Evolutionary conservation across 2,888 invertebrate genomes (phyloP).

Genomic region (Ennomos erosarius): DNA sequence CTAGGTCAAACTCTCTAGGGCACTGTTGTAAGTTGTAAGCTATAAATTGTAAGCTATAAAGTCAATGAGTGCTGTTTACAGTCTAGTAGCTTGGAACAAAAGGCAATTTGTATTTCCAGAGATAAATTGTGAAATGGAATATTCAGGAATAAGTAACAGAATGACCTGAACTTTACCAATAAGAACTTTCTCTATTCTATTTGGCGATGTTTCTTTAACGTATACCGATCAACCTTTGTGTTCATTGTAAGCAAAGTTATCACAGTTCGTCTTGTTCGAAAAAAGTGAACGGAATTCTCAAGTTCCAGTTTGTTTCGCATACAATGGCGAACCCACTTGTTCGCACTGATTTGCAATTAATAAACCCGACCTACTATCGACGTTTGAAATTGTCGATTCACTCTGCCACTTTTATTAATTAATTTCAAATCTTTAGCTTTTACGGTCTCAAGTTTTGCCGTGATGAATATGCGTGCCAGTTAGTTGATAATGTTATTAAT

Average conservation of each 20-base stretch:
- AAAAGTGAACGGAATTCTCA: conserved; percentile 78
- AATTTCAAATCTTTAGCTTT: conserved; percentile 67
- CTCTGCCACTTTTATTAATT: conserved; percentile 68
- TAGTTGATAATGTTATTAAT: conserved; percentile 61
- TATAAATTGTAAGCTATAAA: conserved; percentile 47
- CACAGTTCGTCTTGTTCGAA: conserved; percentile 48
- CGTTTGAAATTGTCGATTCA: conserved; percentile 70
- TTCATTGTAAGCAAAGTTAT: conserved; percentile 32
- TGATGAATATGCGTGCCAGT: conserved; percentile 63
- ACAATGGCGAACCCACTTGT: conserved; percentile 77
- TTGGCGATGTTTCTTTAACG: conserved; percentile 32
- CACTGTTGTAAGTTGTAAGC: conserved; percentile 50
- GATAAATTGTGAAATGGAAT: conserved; percentile 34
- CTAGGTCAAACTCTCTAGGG: conserved; percentile 75
- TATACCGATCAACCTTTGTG: conserved; percentile 36
- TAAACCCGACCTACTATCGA: conserved; percentile 77
- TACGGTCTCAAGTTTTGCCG: conserved; percentile 54
- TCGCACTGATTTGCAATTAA: conserved; percentile 79
- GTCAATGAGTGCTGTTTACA: conserved; percentile 41
- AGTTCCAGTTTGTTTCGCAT: conserved; percentile 72
- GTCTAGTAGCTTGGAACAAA: conserved; percentile 46
- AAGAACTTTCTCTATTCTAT: conserved; percentile 41
- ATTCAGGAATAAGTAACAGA: conserved; percentile 32
- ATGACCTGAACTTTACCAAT: conserved; percentile 33
- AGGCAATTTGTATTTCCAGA: conserved; percentile 40